Conservation (phyloP, 92 coral and sea anemone genomes). For the Actinostola sp. region DNA sequence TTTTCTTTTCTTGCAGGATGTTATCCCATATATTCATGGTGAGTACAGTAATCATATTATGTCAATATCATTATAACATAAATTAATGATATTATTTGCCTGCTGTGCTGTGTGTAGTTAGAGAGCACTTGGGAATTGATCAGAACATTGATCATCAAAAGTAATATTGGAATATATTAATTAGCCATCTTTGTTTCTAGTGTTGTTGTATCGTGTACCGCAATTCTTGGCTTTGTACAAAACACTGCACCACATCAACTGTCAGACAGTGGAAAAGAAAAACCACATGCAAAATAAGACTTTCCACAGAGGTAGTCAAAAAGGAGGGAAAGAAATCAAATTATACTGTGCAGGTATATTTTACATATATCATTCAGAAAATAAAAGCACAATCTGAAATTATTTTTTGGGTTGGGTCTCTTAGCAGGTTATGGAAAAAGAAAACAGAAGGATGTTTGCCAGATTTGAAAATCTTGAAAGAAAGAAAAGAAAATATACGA, state of each 20-base stretch:
- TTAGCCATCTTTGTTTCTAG: conserved; percentile 19
- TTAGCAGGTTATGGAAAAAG: conserved; percentile 38
- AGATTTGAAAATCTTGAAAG: conserved; percentile 10
- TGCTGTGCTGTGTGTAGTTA: neutral
- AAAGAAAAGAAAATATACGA: conserved; percentile 11
- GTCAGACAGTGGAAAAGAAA: conserved; percentile 62
- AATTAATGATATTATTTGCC: no score
- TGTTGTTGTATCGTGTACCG: conserved; percentile 51
- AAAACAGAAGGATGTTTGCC: conserved; percentile 31
- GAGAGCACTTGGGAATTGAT: neutral
- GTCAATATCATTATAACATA: neutral
- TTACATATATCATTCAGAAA: neutral
- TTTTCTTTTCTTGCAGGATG: conserved; percentile 20
- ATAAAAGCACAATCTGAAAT: neutral
- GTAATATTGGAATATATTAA: neutral
- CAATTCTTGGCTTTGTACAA: conserved; percentile 42
- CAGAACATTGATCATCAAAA: neutral
- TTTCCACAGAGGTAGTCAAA: conserved; percentile 48
- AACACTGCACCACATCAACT: conserved; percentile 33
- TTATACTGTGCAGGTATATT: conserved; percentile 54
- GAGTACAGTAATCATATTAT: neutral
- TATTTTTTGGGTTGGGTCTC: neutral
- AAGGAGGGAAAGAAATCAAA: conserved; percentile 53
- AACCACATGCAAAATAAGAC: conserved; percentile 48
- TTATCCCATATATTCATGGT: conserved; percentile 15